phyloP scores from a whole-genome alignment of 2,113 vertebrate species.

The Platichthys stellatus region DNA sequence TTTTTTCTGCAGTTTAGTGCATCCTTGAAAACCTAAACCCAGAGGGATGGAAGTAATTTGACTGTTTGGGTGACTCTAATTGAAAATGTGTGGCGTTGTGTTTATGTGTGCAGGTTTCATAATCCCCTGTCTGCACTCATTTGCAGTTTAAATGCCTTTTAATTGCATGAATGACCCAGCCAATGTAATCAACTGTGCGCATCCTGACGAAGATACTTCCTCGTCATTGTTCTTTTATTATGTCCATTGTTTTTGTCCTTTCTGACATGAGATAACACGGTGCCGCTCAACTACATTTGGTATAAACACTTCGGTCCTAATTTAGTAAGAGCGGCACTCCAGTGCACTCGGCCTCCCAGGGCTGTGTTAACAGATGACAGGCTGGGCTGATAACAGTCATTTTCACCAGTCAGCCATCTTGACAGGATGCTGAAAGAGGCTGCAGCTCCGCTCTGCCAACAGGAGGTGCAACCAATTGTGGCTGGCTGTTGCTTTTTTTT shows the following conservation, averaged over 20 bases:
- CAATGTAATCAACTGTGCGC: constrained; percentile 42
- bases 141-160: constrained; percentile 66
- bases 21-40: constrained; percentile 42
- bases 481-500: constrained; percentile 50
- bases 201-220: constrained; percentile 22
- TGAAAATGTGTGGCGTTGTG: constrained; percentile 43
- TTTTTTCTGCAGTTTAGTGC: constrained; percentile 28
- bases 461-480: constrained; percentile 64
- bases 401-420: constrained; percentile 78
- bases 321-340: constrained; percentile 49
- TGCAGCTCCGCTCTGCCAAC: constrained; percentile 60
- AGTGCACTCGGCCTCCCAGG: constrained; percentile 56
- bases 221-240: constrained; percentile 12
- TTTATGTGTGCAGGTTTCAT: constrained; percentile 43
- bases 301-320: constrained; percentile 47
- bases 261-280: constrained; percentile 10
- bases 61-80: constrained; percentile 56
- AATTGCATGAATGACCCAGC: constrained; percentile 53
- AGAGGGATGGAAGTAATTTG: constrained; percentile 49
- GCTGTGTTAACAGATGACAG: constrained; percentile 71
- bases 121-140: constrained; percentile 56
- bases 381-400: constrained; percentile 74
- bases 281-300: constrained; percentile 29
- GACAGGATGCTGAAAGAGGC: constrained; percentile 72
- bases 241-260: constrained; percentile 27